Conservation (phyloP, 1,140 invertebrate genomes). For the Sarcophaga bullata region DNA sequence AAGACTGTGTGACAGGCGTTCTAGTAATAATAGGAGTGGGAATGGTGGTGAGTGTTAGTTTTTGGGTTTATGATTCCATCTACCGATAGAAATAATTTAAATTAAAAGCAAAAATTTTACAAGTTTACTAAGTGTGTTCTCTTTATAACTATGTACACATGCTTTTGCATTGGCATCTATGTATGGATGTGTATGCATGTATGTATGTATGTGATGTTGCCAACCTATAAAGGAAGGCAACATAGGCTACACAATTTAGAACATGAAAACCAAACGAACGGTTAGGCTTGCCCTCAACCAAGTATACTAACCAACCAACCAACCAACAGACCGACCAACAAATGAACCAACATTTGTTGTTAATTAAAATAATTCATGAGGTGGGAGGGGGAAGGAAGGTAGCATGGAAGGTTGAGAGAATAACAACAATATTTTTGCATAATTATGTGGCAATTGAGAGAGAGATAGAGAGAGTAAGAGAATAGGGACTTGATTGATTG, state of each 20-base stretch:
- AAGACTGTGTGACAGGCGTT: too few species aligned
- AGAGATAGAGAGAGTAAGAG: neutral
- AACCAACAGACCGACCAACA: neutral
- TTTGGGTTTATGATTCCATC: neutral
- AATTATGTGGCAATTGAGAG: neutral
- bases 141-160: too few species aligned
- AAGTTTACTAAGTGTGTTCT: too few species aligned
- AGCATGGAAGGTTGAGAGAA: too few species aligned
- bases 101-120: conserved; percentile 10
- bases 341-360: conserved; percentile 10
- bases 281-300: neutral
- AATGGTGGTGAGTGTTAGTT: neutral
- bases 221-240: neutral
- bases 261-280: too few species aligned
- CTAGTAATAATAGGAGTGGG: neutral
- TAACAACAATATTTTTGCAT: neutral
- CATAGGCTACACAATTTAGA: neutral
- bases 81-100: neutral
- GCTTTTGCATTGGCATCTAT: too few species aligned
- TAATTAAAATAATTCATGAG: neutral
- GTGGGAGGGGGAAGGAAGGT: too few species aligned
- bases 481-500: too few species aligned
- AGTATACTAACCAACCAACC: neutral
- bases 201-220: neutral
- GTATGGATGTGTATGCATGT: neutral